Evolutionary conservation across 2,888 invertebrate genomes (phyloP), one percentile per base, ranked within the genome.

Genomic region (Mimachlamys varia): DNA sequence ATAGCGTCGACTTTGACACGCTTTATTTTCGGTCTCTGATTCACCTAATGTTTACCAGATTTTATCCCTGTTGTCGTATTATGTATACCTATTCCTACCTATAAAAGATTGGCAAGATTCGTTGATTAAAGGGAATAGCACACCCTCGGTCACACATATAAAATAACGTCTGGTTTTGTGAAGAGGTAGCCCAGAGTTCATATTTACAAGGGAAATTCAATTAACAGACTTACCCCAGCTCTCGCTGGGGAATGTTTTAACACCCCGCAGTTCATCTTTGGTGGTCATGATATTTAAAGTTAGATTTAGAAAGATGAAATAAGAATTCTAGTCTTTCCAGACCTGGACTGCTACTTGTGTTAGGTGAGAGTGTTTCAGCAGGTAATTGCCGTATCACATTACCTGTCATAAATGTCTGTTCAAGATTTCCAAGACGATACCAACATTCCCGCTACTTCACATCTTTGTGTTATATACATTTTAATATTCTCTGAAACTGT

Each of bases 261-360:
- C 76, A 33, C 76, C 27, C 76, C 2, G 0, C 27, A 62, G 58
- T 22, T 58, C 58, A 19, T 22, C 33, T 10, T 12, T 33, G 76
- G 27, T 76, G 76, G 33, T 76, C 76, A 17, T 33, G 76, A 33
- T 76, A 17, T 76, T 15, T 33, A 33, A 62, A n/a, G 62, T 62
- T 62, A 76, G 76, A 76, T 27, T 76, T 12, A 76, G 33, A 76
- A 27, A 76, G 76, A 76, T 76, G 76, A 76, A 76, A 33, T 76
- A 76, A 76, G 10, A 76, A 33, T 4, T 27, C 0, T 76, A 13
- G 33, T 12, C 27, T 33, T 33, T 76, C 76, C 76, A 27, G 19
- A 76, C 27, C 76, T 22, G 22, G 33, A 15, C 76, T 76, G 27
- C 12, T 27, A 76, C 4, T 76, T 27, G 12, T 33, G 17, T 76